Evolutionary conservation across 2,113 vertebrate species (phyloP).

Genomic region (Gambusia holbrooki): DNA sequence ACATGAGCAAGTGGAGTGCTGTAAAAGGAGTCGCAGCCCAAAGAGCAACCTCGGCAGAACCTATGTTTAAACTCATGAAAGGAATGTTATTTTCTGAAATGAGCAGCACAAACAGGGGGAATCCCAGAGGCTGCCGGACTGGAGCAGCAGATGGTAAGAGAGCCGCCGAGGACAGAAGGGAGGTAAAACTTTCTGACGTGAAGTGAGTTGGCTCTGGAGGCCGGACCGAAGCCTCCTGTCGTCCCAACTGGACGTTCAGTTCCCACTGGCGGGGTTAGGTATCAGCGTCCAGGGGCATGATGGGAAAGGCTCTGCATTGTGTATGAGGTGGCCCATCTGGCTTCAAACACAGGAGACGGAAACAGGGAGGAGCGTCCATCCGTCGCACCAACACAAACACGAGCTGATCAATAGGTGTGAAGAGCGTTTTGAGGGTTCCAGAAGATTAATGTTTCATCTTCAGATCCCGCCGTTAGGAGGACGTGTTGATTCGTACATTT

Average conservation of each 20-base stretch:
- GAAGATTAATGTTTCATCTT: background rate
- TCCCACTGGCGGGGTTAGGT: slow-evolving; percentile 46
- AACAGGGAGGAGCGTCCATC: slow-evolving; percentile 45
- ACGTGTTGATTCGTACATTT: background rate
- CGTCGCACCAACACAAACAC: slow-evolving; percentile 36
- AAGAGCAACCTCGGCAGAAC: background rate
- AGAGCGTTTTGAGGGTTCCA: slow-evolving; percentile 26
- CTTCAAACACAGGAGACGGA: slow-evolving; percentile 46
- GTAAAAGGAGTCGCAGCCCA: background rate
- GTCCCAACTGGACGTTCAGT: slow-evolving; percentile 33
- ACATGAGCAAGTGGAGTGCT: background rate
- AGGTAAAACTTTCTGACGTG: slow-evolving; percentile 16
- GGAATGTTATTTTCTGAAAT: background rate
- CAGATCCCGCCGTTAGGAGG: background rate
- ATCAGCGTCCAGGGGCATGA: slow-evolving; percentile 35
- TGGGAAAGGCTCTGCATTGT: slow-evolving; percentile 52
- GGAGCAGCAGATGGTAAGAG: slow-evolving; percentile 47
- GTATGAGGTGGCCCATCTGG: slow-evolving; percentile 57
- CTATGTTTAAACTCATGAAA: slow-evolving; percentile 1
- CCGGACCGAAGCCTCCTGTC: slow-evolving; percentile 36
- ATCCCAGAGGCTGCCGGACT: background rate
- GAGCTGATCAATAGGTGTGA: slow-evolving; percentile 33
- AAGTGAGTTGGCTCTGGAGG: slow-evolving; percentile 37
- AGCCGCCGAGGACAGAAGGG: slow-evolving; percentile 34
- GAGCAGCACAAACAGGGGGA: slow-evolving; percentile 2